Base-by-base conservation (phyloP, 2,888 invertebrate genomes). In the Eutolmus rufibarbis region DNA sequence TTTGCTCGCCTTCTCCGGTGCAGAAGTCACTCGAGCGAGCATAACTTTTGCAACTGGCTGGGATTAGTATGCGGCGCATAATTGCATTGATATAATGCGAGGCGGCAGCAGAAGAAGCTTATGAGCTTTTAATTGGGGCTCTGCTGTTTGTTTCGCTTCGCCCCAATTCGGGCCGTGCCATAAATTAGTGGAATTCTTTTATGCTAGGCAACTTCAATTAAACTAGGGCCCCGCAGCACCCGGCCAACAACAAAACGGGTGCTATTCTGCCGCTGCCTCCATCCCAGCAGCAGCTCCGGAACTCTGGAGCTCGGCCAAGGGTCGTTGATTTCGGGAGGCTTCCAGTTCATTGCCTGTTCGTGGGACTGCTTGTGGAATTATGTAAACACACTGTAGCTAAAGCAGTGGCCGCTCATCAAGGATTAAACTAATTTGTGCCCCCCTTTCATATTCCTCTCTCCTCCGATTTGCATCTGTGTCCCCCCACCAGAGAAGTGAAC, bases 61-160 rank as follows among this genome's bases (percentile, higher is more conserved):
- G 84, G 84, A 84, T 84, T 84, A 84, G 84, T 43, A 84, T 84
- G 84, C 74, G 40, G 19, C 66, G 40, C 74, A 84, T 84, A 84
- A 84, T 84, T 66, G 84, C 84, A 84, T 84, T 84, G 84, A 84
- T 66, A 84, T 56, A 81, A 81, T 51, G 51, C 56, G 66, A 66
- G 66, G 66, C 81, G 51, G 19, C 66, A 66, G 31, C 34, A 74
- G 40, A 46, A 46, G 43, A 14, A 84, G 57, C 57, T 66, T 40
- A 84, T 74, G 84, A 84, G 84, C 84, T 84, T 84, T 84, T 84
- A 84, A 84, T 84, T 84, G 84, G 74, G 34, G 51, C 28, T n/a
- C 51, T 31, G 34, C 84, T 66, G 14, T 40, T 84, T 37, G 28
- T 84, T 66, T 57, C n/a, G 82, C 16, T 37, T 57, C 19, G 57